phyloP scores from a whole-genome alignment of 2,888 invertebrate genomes.

The Mycalesis mineus region DNA sequence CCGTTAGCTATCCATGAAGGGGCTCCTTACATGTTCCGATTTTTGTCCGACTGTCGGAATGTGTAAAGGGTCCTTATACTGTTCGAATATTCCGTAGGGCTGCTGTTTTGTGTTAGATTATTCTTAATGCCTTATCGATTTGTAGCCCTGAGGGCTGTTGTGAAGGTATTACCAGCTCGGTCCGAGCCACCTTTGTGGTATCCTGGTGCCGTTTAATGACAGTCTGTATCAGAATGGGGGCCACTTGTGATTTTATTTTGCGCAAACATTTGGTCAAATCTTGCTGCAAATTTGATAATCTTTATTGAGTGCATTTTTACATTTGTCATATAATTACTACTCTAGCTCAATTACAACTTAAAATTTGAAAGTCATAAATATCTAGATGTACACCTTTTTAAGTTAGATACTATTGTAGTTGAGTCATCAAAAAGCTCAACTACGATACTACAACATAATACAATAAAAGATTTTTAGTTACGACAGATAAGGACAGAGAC shows the following conservation, averaged over 20 bases:
- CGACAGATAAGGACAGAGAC: too few relatives aligned
- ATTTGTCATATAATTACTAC: too few relatives aligned
- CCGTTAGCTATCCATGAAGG: conserved; percentile 6
- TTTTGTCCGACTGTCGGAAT: background rate
- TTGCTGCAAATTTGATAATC: background rate
- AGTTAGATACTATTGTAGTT: too few relatives aligned
- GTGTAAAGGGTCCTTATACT: background rate
- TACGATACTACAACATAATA: too few relatives aligned
- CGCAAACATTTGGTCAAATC: background rate
- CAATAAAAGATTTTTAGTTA: too few relatives aligned
- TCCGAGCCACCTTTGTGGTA: conserved; percentile 6
- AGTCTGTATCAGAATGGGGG: background rate
- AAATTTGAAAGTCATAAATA: too few relatives aligned
- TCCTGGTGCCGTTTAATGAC: background rate
- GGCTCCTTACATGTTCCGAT: background rate
- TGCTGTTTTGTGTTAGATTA: conserved; percentile 30
- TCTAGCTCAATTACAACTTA: too few relatives aligned
- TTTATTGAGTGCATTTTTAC: background rate
- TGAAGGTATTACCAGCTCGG: conserved; percentile 43
- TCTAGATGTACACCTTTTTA: too few relatives aligned
- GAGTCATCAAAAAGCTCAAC: too few relatives aligned
- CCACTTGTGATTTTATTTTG: background rate
- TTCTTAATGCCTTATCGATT: conserved; percentile 60
- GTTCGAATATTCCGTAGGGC: background rate
- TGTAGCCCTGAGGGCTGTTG: conserved; percentile 33